Evolutionary conservation across 2,797 vertebrate genomes (phyloP), one percentile per base, ranked within the genome.

Genomic region (Aulostomus chinensis): DNA sequence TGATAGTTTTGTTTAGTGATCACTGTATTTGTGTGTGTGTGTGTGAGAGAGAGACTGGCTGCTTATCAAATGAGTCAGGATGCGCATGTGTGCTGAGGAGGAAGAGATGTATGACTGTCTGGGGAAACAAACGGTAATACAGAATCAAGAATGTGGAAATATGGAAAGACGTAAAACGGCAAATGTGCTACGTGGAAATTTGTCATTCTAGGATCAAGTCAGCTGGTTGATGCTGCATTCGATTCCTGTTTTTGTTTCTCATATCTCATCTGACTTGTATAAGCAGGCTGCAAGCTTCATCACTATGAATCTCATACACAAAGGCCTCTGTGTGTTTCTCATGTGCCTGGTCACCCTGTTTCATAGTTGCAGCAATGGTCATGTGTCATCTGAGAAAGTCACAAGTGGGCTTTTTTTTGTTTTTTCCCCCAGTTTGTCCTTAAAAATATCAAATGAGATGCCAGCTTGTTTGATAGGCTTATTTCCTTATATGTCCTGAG

Each of bases 301-400:
- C 24, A 52, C 14, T 16, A 28, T 26, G 33, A 20, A 16, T 17
- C 34, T n/a, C 0, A 26, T 9, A 3, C 24, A 5, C 4, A 6
- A 32, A n/a, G 7, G 17, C 42, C 45, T 63, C 47, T 29, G 2
- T n/a, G n/a, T n/a, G n/a, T n/a, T n/a, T n/a, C n/a, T n/a, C n/a
- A n/a, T n/a, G n/a, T n/a, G n/a, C n/a, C n/a, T n/a, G n/a, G 51
- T 26, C 26, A 53, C 16, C 38, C 26, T 17, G 41, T 57, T 61
- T 41, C 22, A 47, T 20, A 65, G 64, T 68, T 64, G 15, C 13
- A 1, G 3, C 42, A 76, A 74, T 55, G 6, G 22, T 53, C 41
- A 63, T 15, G 11, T 80, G 68, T 74, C 31, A 13, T 51, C 10
- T 10, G 12, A 22, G n/a, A n/a, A n/a, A n/a, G n/a, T n/a, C n/a